Conservation (phyloP, 2,797 vertebrate genomes). For the Epinephelus coioides region DNA sequence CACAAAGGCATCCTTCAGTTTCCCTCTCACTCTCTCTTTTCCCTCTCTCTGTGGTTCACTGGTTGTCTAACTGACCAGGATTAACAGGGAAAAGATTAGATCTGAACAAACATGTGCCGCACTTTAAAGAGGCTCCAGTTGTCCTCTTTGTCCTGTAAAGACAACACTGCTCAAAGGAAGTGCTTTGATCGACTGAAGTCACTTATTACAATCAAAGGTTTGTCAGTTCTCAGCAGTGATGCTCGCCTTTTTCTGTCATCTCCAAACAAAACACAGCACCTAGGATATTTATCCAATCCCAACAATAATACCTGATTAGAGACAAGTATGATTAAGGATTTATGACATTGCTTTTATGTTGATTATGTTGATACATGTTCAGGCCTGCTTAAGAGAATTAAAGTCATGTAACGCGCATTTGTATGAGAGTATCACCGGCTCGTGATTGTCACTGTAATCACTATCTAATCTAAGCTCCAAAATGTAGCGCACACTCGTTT, state of each 20-base stretch:
- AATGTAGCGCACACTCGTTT: slow-evolving; percentile 48
- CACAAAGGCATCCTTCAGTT: slow-evolving; percentile 78
- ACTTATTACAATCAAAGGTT: slow-evolving; percentile 28
- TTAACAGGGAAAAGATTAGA: slow-evolving; percentile 78
- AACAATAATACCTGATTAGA: slow-evolving; percentile 76
- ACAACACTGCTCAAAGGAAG: slow-evolving; percentile 38
- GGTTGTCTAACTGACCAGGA: slow-evolving; percentile 73
- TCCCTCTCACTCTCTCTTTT: slow-evolving; percentile 37
- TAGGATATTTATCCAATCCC: slow-evolving; percentile 66
- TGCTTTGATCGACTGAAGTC: slow-evolving; percentile 32
- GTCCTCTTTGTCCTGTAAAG: slow-evolving; percentile 58
- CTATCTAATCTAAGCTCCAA: slow-evolving; percentile 56
- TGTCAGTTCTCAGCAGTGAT: neutral
- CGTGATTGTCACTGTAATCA: slow-evolving; percentile 58
- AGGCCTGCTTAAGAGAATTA: slow-evolving; percentile 69
- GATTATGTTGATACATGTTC: slow-evolving; percentile 80
- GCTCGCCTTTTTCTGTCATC: slow-evolving; percentile 20
- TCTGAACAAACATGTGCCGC: slow-evolving; percentile 74
- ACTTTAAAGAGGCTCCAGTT: slow-evolving; percentile 53
- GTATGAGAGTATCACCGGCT: slow-evolving; percentile 24
- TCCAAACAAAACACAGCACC: slow-evolving; percentile 58
- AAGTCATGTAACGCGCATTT: slow-evolving; percentile 72
- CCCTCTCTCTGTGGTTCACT: slow-evolving; percentile 47
- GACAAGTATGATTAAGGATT: slow-evolving; percentile 71
- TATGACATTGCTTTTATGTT: slow-evolving; percentile 79